Base-by-base conservation (phyloP, 2,113 vertebrate species). In the Pseudolaguvia tuberculata region DNA sequence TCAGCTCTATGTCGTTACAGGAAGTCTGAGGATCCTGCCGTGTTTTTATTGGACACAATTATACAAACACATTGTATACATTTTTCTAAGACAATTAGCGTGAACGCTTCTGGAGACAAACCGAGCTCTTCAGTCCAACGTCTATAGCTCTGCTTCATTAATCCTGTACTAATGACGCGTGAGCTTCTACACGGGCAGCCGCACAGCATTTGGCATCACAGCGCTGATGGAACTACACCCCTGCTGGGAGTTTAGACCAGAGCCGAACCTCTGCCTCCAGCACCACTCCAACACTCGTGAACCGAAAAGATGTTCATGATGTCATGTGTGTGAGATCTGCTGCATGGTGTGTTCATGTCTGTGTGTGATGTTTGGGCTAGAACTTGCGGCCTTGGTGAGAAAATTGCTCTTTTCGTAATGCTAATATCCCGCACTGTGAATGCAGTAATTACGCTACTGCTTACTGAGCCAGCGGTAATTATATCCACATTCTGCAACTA, bases 401-500 rank as follows among this genome's bases (percentile, higher is more conserved):
- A 88, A 89, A 84, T 66, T 82, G 78, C 58, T 88, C 84, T 87
- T 81, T 81, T 81, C 82, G 85, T 81, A 85, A 82, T 79, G 83
- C 82, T 78, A 83, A 79, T 76, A 83, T 76, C 68, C 81, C 87
- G 74, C 75, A 83, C 71, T 69, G 39, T 78, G 86, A 84, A 77
- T 77, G 23, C 70, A 88, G 79, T 85, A 82, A 88, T n/a, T 83
- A 69, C 75, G 78, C 84, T 83, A 75, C 27, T 66, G 67, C 70
- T 82, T 72, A 80, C 81, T 79, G 73, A 78, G 81, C 0, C 66
- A 88, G 78, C 63, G 80, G 56, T 81, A 83, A 85, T 87, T 86
- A 86, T 58, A 77, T 50, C 75, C 74, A 80, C n/a, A n/a, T 79
- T 81, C 84, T 81, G 84, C 48, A 65, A 51, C 52, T 57, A 11